phyloP scores from a whole-genome alignment of 2,113 vertebrate species.

The Nansenia antarctica region DNA sequence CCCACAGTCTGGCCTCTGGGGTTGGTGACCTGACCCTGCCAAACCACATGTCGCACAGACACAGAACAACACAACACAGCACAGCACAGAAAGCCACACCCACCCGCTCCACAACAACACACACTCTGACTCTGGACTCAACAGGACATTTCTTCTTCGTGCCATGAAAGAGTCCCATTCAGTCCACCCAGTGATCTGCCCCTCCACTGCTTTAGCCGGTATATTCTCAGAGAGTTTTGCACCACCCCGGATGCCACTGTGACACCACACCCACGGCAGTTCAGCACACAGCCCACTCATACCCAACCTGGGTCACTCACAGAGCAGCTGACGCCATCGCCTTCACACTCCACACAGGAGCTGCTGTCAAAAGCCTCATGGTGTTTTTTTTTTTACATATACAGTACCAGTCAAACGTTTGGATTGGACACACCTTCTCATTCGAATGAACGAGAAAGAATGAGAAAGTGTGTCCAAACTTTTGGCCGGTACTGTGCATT shows the following conservation, averaged over 20 bases:
- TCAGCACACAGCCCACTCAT: not conserved
- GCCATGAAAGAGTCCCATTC: not conserved
- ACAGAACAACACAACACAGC: too few species aligned
- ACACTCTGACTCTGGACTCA: not conserved
- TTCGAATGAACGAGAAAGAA: too few species aligned
- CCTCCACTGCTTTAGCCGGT: not conserved
- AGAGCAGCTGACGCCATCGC: not conserved
- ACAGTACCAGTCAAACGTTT: too few species aligned
- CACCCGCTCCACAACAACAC: not conserved
- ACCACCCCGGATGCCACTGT: not conserved
- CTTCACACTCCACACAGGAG: not conserved
- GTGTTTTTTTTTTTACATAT: not conserved
- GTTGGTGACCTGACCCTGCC: not conserved
- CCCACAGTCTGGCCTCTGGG: slow-evolving; percentile 16
- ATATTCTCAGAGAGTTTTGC: not conserved
- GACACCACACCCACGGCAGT: not conserved
- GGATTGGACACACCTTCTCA: too few species aligned
- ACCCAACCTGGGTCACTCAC: not conserved
- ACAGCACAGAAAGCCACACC: not conserved
- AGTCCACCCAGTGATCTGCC: not conserved
- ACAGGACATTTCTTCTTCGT: not conserved
- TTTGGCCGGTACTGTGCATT: too few species aligned
- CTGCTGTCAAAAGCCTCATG: not conserved
- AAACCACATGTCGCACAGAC: slow-evolving; percentile 8
- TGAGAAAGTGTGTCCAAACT: too few species aligned